phyloP scores from a whole-genome alignment of 1,140 invertebrate species.

The Pissodes strobi region DNA sequence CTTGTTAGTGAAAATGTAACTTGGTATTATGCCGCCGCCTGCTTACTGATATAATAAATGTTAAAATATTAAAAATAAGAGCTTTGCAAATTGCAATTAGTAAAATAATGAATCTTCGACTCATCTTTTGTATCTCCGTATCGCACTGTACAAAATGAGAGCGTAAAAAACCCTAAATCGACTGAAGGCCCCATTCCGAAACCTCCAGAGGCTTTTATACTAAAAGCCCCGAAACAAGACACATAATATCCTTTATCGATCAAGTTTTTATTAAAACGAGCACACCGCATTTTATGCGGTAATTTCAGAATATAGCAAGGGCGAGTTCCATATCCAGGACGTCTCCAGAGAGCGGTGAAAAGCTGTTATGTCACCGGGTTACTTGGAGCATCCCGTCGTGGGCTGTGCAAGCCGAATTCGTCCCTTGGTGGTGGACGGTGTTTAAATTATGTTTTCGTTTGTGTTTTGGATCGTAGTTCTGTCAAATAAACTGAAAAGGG shows the following conservation, averaged over 20 bases:
- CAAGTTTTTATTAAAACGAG: slow-evolving; percentile 31
- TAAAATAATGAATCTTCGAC: too few relatives aligned
- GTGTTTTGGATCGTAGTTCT: background rate
- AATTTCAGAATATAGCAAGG: slow-evolving; percentile 26
- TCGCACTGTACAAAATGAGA: too few relatives aligned
- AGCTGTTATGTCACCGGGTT: slow-evolving; percentile 36
- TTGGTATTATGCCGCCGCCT: too few relatives aligned
- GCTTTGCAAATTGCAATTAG: too few relatives aligned
- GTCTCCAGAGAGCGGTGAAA: slow-evolving; percentile 30
- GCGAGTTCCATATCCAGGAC: slow-evolving; percentile 22
- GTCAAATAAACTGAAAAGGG: too few relatives aligned
- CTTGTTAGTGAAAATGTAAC: too few relatives aligned
- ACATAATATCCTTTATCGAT: slow-evolving; percentile 16
- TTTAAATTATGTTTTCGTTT: slow-evolving; percentile 29
- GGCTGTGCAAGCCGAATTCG: slow-evolving; percentile 24
- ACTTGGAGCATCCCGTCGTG: slow-evolving; percentile 35
- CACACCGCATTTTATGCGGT: slow-evolving; percentile 24
- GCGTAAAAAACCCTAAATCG: too few relatives aligned
- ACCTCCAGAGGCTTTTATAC: too few relatives aligned
- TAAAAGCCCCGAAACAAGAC: background rate
- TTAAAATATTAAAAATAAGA: too few relatives aligned
- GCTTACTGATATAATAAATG: too few relatives aligned
- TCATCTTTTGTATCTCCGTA: too few relatives aligned
- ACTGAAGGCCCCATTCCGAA: too few relatives aligned
- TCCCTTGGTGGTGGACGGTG: slow-evolving; percentile 21